Percentiles rank a stretch among this genome's conserved stretches.
Conservation (phyloP, 2,113 vertebrate genomes). For the Albula goreensis region DNA sequence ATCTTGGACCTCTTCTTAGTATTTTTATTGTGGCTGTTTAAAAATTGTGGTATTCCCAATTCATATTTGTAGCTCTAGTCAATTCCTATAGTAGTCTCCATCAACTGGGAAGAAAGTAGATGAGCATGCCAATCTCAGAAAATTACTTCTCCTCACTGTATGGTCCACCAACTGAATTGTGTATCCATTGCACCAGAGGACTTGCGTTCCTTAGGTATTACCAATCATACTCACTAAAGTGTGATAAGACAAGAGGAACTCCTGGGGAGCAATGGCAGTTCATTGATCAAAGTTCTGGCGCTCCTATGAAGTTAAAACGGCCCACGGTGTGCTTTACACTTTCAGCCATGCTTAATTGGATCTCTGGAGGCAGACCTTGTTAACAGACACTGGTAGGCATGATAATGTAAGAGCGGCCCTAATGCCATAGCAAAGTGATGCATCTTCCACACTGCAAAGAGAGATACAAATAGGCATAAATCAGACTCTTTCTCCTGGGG, state of each 20-base stretch:
- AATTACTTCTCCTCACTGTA: too few relatives aligned
- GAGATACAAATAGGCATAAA: not conserved
- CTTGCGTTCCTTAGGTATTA: too few relatives aligned
- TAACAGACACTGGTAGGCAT: too few relatives aligned
- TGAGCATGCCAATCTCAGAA: too few relatives aligned
- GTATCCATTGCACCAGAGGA: not conserved
- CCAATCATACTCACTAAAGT: too few relatives aligned
- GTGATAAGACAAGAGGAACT: not conserved
- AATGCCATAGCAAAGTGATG: not conserved
- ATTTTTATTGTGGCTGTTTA: too few relatives aligned
- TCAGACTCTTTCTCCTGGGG: not conserved
- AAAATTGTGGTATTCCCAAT: not conserved
- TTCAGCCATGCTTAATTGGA: not conserved
- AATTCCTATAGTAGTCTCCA: not conserved
- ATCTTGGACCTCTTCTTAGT: not conserved
- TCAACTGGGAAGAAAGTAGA: not conserved
- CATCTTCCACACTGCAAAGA: not conserved
- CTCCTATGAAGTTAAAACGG: not conserved
- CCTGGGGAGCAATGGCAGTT: not conserved
- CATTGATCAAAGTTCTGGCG: not conserved
- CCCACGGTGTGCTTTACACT: not conserved
- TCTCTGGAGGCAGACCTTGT: too few relatives aligned
- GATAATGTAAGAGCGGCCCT: not conserved
- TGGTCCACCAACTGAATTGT: not conserved
- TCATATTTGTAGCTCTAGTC: not conserved